These are phyloP conservation scores for Mesochorus sp. DNA, from an alignment of 2,888 invertebrate genomes.

Conservation along the genomic window DNA sequence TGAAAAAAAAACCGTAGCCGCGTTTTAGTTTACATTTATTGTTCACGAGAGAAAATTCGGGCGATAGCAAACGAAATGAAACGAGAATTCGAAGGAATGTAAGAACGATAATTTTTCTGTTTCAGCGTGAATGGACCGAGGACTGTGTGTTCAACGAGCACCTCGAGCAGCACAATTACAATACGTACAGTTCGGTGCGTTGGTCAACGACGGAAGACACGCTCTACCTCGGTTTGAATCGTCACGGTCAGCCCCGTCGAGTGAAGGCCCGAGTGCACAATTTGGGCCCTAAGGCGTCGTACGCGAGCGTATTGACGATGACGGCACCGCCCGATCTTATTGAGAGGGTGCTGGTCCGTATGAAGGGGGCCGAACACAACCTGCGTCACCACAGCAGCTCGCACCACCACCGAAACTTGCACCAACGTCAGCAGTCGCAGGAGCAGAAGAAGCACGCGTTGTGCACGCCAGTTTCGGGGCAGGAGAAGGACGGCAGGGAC, in stretches of 20 bases:
- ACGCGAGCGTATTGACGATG: conserved; percentile 88
- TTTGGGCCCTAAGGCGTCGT: conserved; percentile 90
- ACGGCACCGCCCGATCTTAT: conserved; percentile 83
- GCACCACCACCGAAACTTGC: conserved; percentile 64
- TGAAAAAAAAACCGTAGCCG: no score
- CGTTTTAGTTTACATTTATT: no score
- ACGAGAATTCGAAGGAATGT: no score
- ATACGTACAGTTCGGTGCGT: conserved; percentile 91
- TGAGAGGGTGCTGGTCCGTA: conserved; percentile 81
- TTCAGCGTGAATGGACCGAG: conserved; percentile 91
- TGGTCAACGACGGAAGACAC: conserved; percentile 87
- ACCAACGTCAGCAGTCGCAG: conserved; percentile 34
- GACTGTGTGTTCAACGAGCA: conserved; percentile 94
- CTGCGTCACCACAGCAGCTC: conserved; percentile 74
- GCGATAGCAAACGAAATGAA: neutral
- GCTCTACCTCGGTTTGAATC: conserved; percentile 90
- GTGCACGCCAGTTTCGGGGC: conserved; percentile 72
- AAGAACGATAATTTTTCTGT: conserved; percentile 84
- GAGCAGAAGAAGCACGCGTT: conserved; percentile 76
- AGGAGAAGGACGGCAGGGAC: conserved; percentile 78
- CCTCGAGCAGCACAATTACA: conserved; percentile 92
- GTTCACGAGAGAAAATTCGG: conserved; percentile 48
- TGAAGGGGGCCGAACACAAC: conserved; percentile 78
- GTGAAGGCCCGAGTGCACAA: conserved; percentile 87
- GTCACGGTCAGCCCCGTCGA: conserved; percentile 88